These are phyloP conservation scores for Danio aesculapii DNA, from an alignment of 2,797 vertebrate genomes.

Conservation along the genomic window DNA sequence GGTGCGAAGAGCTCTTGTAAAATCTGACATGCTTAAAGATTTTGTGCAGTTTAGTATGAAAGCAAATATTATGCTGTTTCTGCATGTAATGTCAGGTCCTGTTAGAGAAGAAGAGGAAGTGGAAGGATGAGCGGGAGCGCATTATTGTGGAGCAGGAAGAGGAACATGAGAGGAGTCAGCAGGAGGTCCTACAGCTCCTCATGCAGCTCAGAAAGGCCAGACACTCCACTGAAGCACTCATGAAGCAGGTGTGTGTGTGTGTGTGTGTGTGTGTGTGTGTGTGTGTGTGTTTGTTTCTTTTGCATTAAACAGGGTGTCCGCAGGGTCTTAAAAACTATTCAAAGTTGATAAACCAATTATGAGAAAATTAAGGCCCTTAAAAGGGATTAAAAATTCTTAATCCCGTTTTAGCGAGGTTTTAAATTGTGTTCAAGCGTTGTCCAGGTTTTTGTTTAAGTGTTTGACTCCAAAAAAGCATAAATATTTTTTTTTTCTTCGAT, in stretches of 20 bases:
- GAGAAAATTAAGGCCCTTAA: too few relatives aligned
- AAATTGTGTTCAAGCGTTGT: too few relatives aligned
- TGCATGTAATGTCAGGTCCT: conserved; percentile 70
- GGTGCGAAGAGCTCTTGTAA: conserved; percentile 65
- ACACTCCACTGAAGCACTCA: conserved; percentile 74
- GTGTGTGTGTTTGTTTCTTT: neutral
- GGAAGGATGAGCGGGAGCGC: conserved; percentile 76
- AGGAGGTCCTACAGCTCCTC: conserved; percentile 78
- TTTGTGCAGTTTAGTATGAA: too few relatives aligned
- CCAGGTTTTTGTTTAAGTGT: too few relatives aligned
- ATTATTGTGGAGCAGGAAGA: conserved; percentile 83
- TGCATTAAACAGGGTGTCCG: too few relatives aligned
- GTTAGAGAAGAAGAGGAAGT: conserved; percentile 84
- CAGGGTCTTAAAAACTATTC: too few relatives aligned
- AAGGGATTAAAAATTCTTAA: too few relatives aligned
- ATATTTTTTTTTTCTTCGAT: too few relatives aligned
- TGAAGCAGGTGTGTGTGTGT: conserved; percentile 58
- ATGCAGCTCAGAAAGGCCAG: conserved; percentile 79
- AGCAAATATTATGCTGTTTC: neutral
- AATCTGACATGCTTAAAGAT: neutral
- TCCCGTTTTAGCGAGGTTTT: too few relatives aligned
- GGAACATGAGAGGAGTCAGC: conserved; percentile 74
- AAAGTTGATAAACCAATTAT: too few relatives aligned
- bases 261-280: neutral
- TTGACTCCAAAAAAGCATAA: too few relatives aligned